A percentile compares a stretch with the other conserved stretches of the same genome.
Evolutionary conservation across 2,888 invertebrate species (phyloP).

Genomic region (Galeopsomyia nigrocyanea): DNA sequence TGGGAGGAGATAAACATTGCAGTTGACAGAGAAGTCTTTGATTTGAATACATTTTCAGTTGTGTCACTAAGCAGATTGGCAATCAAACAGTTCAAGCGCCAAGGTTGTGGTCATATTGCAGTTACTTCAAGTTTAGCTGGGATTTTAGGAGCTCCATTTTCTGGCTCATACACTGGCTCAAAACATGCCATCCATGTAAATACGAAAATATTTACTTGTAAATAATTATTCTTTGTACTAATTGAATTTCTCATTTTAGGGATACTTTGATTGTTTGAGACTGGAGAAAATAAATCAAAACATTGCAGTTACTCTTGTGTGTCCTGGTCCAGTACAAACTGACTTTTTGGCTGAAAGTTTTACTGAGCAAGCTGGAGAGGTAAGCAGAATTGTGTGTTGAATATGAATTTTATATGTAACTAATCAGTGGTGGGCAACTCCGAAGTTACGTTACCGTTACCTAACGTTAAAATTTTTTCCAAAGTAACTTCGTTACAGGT

Average conservation of each 20-base stretch:
- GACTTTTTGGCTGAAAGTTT: conserved; percentile 78
- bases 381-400: conserved; percentile 55
- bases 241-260: conserved; percentile 68
- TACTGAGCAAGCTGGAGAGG: conserved; percentile 75
- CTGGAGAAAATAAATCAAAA: conserved; percentile 74
- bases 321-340: conserved; percentile 84
- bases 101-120: conserved; percentile 77
- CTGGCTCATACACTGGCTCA: conserved; percentile 79
- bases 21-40: conserved; percentile 82
- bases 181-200: conserved; percentile 84
- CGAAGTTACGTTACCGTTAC: too few species aligned
- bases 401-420: too few species aligned
- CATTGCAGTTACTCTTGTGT: conserved; percentile 77
- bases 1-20: conserved; percentile 79
- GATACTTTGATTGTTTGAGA: conserved; percentile 79
- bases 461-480: too few species aligned
- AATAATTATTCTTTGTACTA: conserved; percentile 1
- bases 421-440: too few species aligned
- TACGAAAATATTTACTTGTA: conserved; percentile 45
- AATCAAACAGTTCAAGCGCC: conserved; percentile 75
- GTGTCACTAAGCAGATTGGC: conserved; percentile 80
- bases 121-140: conserved; percentile 84
- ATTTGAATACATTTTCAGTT: conserved; percentile 82
- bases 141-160: conserved; percentile 76
- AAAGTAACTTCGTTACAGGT: too few species aligned